A percentile compares a stretch with the other conserved stretches of the same genome.
phyloP scores from a whole-genome alignment of 1,140 invertebrate species.

The Palaemon carinicauda region DNA sequence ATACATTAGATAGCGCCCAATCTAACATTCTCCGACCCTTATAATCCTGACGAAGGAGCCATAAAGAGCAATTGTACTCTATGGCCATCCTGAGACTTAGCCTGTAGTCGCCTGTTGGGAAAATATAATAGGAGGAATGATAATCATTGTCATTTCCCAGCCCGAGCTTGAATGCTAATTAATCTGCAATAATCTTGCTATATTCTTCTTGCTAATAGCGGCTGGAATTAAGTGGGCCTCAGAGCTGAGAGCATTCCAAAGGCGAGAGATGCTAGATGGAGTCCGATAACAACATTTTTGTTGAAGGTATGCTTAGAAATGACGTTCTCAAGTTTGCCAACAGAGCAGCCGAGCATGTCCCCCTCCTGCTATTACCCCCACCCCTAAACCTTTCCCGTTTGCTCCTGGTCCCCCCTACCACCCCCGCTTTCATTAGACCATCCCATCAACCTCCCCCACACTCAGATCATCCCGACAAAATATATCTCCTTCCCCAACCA shows the following conservation, averaged over 20 bases:
- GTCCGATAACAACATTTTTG: too few species aligned
- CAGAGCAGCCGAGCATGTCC: too few species aligned
- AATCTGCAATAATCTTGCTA: too few species aligned
- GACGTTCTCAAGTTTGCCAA: not conserved
- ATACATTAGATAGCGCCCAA: constrained; percentile 9
- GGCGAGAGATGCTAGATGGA: too few species aligned
- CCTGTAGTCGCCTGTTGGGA: not conserved
- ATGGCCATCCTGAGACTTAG: constrained; percentile 12
- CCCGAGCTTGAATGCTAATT: too few species aligned
- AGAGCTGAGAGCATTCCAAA: too few species aligned
- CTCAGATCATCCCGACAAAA: too few species aligned
- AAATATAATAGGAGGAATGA: not conserved
- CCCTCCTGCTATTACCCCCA: not conserved
- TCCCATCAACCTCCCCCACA: not conserved
- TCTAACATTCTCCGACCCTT: constrained; percentile 16
- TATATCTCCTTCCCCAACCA: not conserved
- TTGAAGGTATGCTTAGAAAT: too few species aligned
- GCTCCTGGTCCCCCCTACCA: not conserved
- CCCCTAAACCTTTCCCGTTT: not conserved
- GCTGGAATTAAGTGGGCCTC: too few species aligned
- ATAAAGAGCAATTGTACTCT: constrained; percentile 24
- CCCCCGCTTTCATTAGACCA: not conserved
- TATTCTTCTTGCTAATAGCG: too few species aligned
- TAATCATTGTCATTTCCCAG: not conserved
- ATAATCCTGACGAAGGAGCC: constrained; percentile 24